phyloP scores from a whole-genome alignment of 2,113 vertebrate species.

The Dendropsophus ebraccatus region DNA sequence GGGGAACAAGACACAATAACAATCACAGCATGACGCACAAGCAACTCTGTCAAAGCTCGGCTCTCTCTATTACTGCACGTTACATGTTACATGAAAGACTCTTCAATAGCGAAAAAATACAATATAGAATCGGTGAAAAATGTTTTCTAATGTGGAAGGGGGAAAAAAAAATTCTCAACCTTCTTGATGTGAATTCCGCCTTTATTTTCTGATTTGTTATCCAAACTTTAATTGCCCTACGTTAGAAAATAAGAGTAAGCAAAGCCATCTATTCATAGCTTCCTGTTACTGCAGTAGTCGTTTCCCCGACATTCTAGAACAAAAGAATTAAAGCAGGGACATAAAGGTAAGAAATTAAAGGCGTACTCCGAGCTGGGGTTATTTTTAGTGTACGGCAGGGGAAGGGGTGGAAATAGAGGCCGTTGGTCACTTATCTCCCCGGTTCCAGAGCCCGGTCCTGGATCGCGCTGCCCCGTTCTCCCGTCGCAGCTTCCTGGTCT shows the following conservation, averaged over 20 bases:
- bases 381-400: no score
- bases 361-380: no score
- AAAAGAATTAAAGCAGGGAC: no score
- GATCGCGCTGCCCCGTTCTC: no score
- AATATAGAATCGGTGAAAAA: background rate
- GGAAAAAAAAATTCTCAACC: background rate
- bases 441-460: no score
- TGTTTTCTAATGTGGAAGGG: background rate
- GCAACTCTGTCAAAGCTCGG: background rate
- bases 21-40: background rate
- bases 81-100: background rate
- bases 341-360: no score
- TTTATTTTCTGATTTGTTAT: background rate
- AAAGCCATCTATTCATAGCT: background rate
- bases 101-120: background rate
- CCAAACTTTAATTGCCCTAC: background rate
- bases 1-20: conserved; percentile 9
- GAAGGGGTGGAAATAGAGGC: no score
- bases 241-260: background rate
- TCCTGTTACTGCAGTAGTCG: background rate
- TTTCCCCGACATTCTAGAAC: no score
- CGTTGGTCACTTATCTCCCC: no score
- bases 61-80: background rate
- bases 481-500: no score
- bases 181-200: background rate